Evolutionary conservation across 2,888 invertebrate genomes (phyloP).

Genomic region (Poecilus cupreus): DNA sequence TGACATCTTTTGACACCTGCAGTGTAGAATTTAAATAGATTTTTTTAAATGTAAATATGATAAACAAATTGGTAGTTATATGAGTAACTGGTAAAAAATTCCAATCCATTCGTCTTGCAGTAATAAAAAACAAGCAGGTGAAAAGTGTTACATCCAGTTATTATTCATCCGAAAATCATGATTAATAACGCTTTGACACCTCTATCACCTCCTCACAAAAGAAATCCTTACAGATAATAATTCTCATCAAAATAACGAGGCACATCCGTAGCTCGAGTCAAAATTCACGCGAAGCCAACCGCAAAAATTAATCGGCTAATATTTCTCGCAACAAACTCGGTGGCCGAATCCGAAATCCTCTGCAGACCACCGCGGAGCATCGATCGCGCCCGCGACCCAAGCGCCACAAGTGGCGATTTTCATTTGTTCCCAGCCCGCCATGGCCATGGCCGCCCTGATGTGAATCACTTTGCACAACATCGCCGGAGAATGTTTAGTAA

Average conservation of each 20-base stretch:
- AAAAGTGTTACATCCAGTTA: conserved; percentile 1
- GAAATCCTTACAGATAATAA: background rate
- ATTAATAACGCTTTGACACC: conserved; percentile 29
- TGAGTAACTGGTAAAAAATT: conserved; percentile 13
- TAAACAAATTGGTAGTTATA: too few relatives aligned
- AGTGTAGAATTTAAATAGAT: background rate
- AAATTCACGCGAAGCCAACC: conserved; percentile 38
- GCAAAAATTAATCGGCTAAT: conserved; percentile 38
- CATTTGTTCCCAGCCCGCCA: conserved; percentile 5
- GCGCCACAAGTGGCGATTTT: conserved; percentile 45
- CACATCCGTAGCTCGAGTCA: conserved; percentile 14
- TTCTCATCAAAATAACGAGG: conserved; percentile 22
- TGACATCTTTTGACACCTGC: too few relatives aligned
- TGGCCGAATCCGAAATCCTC: background rate
- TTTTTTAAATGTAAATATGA: too few relatives aligned
- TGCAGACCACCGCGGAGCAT: conserved; percentile 21
- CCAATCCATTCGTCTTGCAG: conserved; percentile 13
- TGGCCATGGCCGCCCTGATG: background rate
- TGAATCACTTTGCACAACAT: conserved; percentile 36
- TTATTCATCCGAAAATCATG: conserved; percentile 25
- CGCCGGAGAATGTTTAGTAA: conserved; percentile 25
- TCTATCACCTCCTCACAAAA: conserved; percentile 26
- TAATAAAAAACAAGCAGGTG: conserved; percentile 23
- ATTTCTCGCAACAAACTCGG: conserved; percentile 35
- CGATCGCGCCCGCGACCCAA: background rate